Conservation (phyloP, 2,888 invertebrate genomes). For the Drymonia ruficornis region DNA sequence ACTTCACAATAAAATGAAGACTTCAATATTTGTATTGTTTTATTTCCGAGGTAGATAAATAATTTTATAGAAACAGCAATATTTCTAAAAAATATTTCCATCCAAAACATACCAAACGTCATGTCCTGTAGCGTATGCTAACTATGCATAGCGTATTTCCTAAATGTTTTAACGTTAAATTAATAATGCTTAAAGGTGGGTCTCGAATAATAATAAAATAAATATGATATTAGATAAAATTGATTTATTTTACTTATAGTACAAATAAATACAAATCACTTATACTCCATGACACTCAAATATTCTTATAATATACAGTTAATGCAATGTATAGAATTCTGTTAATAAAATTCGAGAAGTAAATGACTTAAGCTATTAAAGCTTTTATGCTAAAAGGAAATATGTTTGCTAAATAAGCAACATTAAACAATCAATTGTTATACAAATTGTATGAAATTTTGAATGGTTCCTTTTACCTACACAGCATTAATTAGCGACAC, state of each 20-base stretch:
- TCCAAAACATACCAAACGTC: background rate
- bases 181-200: too few species aligned
- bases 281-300: background rate
- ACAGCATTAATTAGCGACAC: too few species aligned
- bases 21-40: conserved; percentile 66
- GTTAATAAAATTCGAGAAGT: background rate
- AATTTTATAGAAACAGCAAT: background rate
- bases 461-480: too few species aligned
- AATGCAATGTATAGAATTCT: background rate
- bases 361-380: background rate
- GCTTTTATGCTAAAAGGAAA: background rate
- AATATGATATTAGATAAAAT: conserved; percentile 12
- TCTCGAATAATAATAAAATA: background rate
- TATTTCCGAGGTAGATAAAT: conserved; percentile 33
- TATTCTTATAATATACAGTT: conserved; percentile 10
- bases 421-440: too few species aligned
- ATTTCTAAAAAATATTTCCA: background rate
- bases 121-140: background rate
- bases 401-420: too few species aligned
- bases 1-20: conserved; percentile 84
- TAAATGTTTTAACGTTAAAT: too few species aligned
- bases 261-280: conserved; percentile 37
- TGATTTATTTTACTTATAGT: conserved; percentile 42
- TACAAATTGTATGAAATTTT: too few species aligned
- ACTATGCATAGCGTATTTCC: background rate